Base-by-base conservation (phyloP, 2,113 vertebrate genomes). In the Choloepus hoffmanni region DNA sequence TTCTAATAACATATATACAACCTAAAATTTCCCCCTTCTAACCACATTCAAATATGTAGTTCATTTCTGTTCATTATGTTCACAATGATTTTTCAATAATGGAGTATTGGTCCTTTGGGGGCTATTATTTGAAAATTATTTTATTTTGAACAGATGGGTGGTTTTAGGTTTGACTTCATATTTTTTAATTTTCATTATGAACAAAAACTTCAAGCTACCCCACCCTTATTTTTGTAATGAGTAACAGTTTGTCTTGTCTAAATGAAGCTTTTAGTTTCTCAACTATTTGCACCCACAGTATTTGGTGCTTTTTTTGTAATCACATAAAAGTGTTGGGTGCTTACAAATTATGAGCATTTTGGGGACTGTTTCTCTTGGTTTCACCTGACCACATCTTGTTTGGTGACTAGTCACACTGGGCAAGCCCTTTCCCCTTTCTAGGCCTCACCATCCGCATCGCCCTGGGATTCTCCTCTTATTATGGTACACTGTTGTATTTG, bases 71-170 rank as follows among this genome's bases (percentile, higher is more conserved):
- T 58, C 19, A 58, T 58, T 58, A 21, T 6, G 19, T 58, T 58
- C 55, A 58, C 55, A 58, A 21, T 58, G 55, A 21, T 58, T 58
- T 91, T 96, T 94, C 91, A 85, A 98, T 97, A 96, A 96, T 55
- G 12, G 63, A 11, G 23, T 5, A 70, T 90, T 94, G 45, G 53
- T 96, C 83, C n/a, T 95, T 78, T 55, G 87, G 82, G 87, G 82
- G 88, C 89, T 97, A 94, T 72, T 89, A 94, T 89, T 97, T 87
- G 95, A 92, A 96, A 78, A 94, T 72, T 89, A 78, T 96, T 97
- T 98, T 84, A 95, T 97, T 98, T 98, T 97, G 94, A 98, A 95
- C 79, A 92, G 90, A 92, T 72, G 70, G 95, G 55, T 65, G 81
- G 43, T 92, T 94, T 96, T 97, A 96, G 76, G 84, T 90, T 95